Base-by-base conservation (phyloP, 1,140 invertebrate species). In the Ericerus pela region DNA sequence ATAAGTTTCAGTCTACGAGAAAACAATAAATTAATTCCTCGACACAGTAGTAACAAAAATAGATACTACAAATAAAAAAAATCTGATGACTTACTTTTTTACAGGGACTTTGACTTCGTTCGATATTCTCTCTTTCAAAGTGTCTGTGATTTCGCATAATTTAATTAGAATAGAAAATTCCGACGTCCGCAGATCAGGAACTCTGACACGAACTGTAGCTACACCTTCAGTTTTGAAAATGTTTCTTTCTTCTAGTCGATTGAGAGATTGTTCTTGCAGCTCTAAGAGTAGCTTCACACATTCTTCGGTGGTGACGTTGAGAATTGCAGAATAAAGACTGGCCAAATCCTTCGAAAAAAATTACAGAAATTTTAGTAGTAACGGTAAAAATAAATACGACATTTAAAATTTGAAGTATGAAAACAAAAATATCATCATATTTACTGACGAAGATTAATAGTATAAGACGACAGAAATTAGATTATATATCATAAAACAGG, bases 211-310 rank as follows among this genome's bases (percentile, higher is more conserved):
- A 11, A 84, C 62, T 5, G 75, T 77, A 3, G 80, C 79, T 52
- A 76, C 62, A 28, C 83, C 84, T 1, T 79, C 80, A 60, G 78
- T 73, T 58, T 76, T 68, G 62, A 77, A 80, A 41, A 74, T 69
- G 36, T 76, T 71, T 60, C 76, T 72, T 31, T 81, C 76, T 52
- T 76, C 76, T 2, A 81, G 67, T 61, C 82, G 78, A 38, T 81
- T 75, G 2, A 84, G 56, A 0, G 84, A 80, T 69, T 83, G 79
- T 1, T 70, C 62, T 66, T 86, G 79, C 1, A 87, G 52, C 14
- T 59, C 51, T n/a, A n/a, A n/a, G n/a, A n/a, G n/a, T n/a, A n/a
- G n/a, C n/a, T n/a, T n/a, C n/a, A n/a, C n/a, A n/a, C n/a, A n/a
- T n/a, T n/a, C n/a, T n/a, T n/a, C n/a, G n/a, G n/a, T n/a, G n/a